A percentile compares a stretch with the other conserved stretches of the same genome.
phyloP scores from a whole-genome alignment of 2,113 vertebrate genomes.

The Tylochromis polylepis region DNA sequence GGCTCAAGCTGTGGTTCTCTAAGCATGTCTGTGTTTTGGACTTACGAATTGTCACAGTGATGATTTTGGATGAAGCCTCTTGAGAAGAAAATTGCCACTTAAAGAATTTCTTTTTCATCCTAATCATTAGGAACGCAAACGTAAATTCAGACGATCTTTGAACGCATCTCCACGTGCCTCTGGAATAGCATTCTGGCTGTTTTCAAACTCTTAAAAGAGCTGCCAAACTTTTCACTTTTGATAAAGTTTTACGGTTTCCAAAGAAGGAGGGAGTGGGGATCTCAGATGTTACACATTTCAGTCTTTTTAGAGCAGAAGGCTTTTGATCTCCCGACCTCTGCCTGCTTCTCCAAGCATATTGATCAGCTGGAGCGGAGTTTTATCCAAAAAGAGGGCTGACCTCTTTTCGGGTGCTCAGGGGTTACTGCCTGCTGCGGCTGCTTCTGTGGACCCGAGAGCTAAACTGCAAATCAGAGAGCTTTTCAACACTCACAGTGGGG shows the following conservation, averaged over 20 bases:
- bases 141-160: not conserved
- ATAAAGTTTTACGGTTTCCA: constrained; percentile 22
- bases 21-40: not conserved
- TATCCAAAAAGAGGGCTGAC: constrained; percentile 34
- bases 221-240: constrained; percentile 30
- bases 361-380: constrained; percentile 31
- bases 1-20: not conserved
- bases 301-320: constrained; percentile 11
- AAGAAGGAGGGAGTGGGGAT: not conserved
- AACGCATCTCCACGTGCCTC: not conserved
- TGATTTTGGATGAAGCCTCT: not conserved
- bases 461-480: constrained; percentile 15
- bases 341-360: constrained; percentile 4
- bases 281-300: constrained; percentile 28
- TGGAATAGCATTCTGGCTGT: not conserved
- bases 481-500: constrained; percentile 16
- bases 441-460: not conserved
- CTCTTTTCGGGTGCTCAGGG: constrained; percentile 8
- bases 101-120: not conserved
- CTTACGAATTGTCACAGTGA: not conserved
- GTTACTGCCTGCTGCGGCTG: not conserved
- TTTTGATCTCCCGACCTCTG: constrained; percentile 31
- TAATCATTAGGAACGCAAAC: not conserved
- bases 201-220: not conserved
- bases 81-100: not conserved